Conservation (phyloP, 2,113 vertebrate species). For the Ageneiosus marmoratus region DNA sequence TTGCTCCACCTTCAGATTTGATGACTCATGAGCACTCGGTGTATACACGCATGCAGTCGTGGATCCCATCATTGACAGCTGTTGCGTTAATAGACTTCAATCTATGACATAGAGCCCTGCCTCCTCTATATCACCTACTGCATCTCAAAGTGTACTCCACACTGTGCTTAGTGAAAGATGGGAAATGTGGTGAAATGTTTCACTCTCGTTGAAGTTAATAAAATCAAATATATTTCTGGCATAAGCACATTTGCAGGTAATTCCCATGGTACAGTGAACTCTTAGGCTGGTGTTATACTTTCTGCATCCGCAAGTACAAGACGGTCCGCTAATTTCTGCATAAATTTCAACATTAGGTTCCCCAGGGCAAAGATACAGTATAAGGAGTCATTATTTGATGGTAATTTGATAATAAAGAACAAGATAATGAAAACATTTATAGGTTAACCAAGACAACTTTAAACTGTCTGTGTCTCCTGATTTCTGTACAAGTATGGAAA, state of each 20-base stretch:
- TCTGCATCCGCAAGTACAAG: no score
- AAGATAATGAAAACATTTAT: no score
- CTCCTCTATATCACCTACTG: background rate
- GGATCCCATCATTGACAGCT: background rate
- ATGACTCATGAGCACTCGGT: background rate
- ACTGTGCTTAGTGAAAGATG: background rate
- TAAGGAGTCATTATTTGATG: no score
- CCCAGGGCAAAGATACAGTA: no score
- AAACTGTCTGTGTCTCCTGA: no score
- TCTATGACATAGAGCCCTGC: background rate
- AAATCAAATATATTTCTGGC: background rate
- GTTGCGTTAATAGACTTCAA: background rate
- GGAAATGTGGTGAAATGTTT: background rate
- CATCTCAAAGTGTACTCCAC: background rate
- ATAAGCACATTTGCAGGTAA: background rate
- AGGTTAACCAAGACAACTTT: no score
- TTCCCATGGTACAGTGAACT: background rate
- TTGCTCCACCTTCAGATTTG: conserved; percentile 13
- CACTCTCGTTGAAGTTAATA: background rate
- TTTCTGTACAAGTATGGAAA: no score
- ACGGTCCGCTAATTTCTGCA: no score
- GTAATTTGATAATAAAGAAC: no score
- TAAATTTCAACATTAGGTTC: no score
- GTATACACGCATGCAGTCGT: background rate
- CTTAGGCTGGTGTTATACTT: background rate